Percentiles rank a stretch among this genome's conserved stretches.
Evolutionary conservation across 2,113 vertebrate species (phyloP).

Genomic region (Aegypius monachus): DNA sequence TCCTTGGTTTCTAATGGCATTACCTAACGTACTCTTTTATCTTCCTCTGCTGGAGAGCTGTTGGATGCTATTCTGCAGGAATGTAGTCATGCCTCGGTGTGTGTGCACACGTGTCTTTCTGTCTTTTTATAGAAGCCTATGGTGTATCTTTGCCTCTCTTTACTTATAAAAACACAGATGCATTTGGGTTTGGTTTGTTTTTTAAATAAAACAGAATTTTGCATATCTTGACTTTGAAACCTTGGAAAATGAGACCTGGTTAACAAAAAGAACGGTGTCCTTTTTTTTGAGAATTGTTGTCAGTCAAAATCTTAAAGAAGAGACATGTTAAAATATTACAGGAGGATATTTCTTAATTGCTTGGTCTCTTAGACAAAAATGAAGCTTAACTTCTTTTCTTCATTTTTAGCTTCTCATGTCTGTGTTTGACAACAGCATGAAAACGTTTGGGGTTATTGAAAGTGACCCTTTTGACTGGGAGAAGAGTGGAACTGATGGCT

Average conservation of each 20-base stretch:
- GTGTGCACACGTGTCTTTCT: background rate
- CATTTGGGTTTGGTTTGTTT: background rate
- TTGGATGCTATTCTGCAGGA: background rate
- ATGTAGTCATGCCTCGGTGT: background rate
- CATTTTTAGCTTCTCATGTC: conserved; percentile 89
- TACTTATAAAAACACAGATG: background rate
- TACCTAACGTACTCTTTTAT: background rate
- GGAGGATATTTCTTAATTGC: background rate
- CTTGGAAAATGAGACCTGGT: background rate
- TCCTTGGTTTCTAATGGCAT: background rate
- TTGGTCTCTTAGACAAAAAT: background rate
- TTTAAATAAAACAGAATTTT: background rate
- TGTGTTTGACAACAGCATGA: conserved; percentile 97
- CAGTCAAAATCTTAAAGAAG: background rate
- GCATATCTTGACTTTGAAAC: background rate
- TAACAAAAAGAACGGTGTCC: background rate
- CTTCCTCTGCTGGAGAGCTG: background rate
- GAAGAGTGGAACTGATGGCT: conserved; percentile 86
- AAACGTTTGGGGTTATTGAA: conserved; percentile 90
- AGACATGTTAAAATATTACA: background rate
- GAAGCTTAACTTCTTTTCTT: background rate
- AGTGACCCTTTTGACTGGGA: conserved; percentile 98
- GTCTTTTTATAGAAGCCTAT: background rate
- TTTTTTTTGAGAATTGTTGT: background rate
- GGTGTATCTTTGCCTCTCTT: background rate